phyloP scores from a whole-genome alignment of 92 coral and sea anemone species.

The Meandrina meandrites region DNA sequence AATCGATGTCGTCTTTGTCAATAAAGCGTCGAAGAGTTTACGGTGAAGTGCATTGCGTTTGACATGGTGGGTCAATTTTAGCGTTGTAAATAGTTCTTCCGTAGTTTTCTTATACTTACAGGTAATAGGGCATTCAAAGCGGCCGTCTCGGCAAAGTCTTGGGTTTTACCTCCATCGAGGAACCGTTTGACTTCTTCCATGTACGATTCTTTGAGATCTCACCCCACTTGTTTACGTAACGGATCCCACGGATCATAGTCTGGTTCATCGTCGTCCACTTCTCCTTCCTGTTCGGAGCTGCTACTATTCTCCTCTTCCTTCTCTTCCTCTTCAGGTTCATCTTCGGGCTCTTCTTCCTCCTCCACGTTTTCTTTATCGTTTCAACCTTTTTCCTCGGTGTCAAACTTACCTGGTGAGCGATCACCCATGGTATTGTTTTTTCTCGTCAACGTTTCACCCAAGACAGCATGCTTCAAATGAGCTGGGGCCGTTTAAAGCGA shows the following conservation, averaged over 20 bases:
- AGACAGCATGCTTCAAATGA: slow-evolving; percentile 15
- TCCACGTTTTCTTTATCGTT: not conserved
- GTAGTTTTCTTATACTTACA: not conserved
- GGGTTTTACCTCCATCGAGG: not conserved
- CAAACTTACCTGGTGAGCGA: not conserved
- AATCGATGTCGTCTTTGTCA: not conserved
- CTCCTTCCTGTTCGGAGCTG: slow-evolving; percentile 1
- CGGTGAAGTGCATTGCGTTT: not conserved
- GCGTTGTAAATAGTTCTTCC: not conserved
- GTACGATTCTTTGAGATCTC: no score
- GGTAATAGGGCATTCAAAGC: not conserved
- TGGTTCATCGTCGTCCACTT: not conserved
- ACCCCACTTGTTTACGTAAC: no score
- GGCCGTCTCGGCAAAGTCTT: not conserved
- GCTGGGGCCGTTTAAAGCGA: not conserved
- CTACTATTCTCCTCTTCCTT: not conserved
- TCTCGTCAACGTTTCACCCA: no score
- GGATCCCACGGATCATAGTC: no score
- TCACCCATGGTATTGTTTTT: not conserved
- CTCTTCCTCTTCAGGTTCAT: slow-evolving; percentile 1
- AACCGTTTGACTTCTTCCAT: not conserved
- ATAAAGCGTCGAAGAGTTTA: slow-evolving; percentile 6
- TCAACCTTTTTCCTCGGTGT: not conserved
- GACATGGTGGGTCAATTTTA: slow-evolving; percentile 8
- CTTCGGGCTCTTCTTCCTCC: not conserved